These are phyloP conservation scores for Pomacea maculata DNA, from an alignment of 1,140 invertebrate genomes.

Conservation along the genomic window DNA sequence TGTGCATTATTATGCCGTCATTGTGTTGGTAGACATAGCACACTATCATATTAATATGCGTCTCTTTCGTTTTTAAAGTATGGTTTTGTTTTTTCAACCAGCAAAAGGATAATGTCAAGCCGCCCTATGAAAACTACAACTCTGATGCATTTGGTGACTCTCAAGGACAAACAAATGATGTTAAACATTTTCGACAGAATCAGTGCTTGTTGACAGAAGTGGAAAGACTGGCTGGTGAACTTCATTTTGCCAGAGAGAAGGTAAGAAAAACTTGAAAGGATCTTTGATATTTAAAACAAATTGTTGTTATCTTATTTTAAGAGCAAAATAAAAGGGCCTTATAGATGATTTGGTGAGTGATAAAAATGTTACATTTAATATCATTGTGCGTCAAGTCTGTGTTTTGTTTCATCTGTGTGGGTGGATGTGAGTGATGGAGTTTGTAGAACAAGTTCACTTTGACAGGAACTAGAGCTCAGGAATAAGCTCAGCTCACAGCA, in stretches of 20 bases:
- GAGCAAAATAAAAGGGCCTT: not conserved
- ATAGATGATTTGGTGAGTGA: not conserved
- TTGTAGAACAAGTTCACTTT: not conserved
- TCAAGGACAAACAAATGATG: slow-evolving; percentile 15
- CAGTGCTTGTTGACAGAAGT: slow-evolving; percentile 54
- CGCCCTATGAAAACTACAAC: slow-evolving; percentile 13
- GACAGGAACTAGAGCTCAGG: slow-evolving; percentile 39
- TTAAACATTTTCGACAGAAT: slow-evolving; percentile 53
- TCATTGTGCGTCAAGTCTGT: not conserved
- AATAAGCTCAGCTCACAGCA: slow-evolving; percentile 44
- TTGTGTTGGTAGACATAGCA: too few species aligned
- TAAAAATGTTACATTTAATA: not conserved
- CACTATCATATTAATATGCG: too few species aligned
- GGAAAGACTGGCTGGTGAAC: slow-evolving; percentile 48
- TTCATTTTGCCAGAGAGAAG: slow-evolving; percentile 47
- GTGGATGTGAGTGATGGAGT: not conserved
- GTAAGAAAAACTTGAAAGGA: slow-evolving; percentile 26
- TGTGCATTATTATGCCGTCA: too few species aligned
- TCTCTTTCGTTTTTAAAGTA: not conserved
- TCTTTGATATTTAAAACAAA: not conserved
- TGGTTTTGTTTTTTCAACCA: not conserved
- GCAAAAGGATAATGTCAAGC: not conserved
- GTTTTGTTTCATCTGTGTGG: not conserved
- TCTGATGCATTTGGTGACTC: slow-evolving; percentile 25
- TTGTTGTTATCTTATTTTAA: not conserved